phyloP scores from a whole-genome alignment of 2,888 invertebrate genomes.

The Pollenia labialis region DNA sequence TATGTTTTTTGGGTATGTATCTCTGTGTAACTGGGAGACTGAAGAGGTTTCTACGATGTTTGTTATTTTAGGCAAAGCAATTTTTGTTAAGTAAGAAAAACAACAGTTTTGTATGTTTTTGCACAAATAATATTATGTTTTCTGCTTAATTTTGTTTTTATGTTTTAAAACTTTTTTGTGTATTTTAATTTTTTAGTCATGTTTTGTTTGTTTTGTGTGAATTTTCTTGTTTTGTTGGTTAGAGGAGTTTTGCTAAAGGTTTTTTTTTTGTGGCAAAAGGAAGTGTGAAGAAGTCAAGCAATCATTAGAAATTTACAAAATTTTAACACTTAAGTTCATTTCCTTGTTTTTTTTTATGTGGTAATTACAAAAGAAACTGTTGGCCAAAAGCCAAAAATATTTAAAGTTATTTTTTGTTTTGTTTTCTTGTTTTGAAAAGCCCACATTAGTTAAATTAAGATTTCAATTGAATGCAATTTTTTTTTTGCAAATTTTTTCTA shows the following conservation, averaged over 20 bases:
- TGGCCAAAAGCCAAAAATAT: slow-evolving; percentile 70
- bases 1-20: slow-evolving; percentile 11
- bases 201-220: slow-evolving; percentile 38
- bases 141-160: slow-evolving; percentile 72
- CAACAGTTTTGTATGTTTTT: slow-evolving; percentile 54
- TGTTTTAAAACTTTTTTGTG: slow-evolving; percentile 52
- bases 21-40: background rate
- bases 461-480: slow-evolving; percentile 60
- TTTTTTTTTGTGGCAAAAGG: slow-evolving; percentile 36
- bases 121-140: slow-evolving; percentile 66
- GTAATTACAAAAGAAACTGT: slow-evolving; percentile 70
- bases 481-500: slow-evolving; percentile 7
- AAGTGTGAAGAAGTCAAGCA: slow-evolving; percentile 69
- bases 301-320: slow-evolving; percentile 71
- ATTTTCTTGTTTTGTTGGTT: slow-evolving; percentile 58
- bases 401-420: slow-evolving; percentile 24
- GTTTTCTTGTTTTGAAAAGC: slow-evolving; percentile 33
- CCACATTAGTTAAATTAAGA: slow-evolving; percentile 72
- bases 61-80: slow-evolving; percentile 68
- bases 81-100: slow-evolving; percentile 49
- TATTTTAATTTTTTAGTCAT: slow-evolving; percentile 28
- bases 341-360: slow-evolving; percentile 59
- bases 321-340: slow-evolving; percentile 74
- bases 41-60: background rate
- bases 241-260: slow-evolving; percentile 42